Evolutionary conservation across 2,113 vertebrate species (phyloP).

Genomic region (Baryphthengus martii): DNA sequence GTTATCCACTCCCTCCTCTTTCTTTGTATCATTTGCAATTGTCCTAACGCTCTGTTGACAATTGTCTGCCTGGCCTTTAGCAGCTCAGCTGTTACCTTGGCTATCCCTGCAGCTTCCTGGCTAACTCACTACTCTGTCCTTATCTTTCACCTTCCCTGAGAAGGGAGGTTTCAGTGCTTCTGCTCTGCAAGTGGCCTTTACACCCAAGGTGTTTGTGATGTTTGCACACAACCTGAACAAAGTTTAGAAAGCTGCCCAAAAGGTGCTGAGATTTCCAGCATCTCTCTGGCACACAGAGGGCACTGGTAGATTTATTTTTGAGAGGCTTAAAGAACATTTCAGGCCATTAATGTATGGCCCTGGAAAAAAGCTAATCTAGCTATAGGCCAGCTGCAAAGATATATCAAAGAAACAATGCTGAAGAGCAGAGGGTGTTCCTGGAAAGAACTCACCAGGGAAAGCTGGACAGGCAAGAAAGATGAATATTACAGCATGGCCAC

Average conservation of each 20-base stretch:
- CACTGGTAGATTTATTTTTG: background rate
- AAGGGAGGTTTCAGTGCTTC: background rate
- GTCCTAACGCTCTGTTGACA: background rate
- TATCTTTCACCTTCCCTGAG: background rate
- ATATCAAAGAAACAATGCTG: background rate
- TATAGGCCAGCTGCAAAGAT: background rate
- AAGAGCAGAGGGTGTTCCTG: background rate
- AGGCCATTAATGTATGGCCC: background rate
- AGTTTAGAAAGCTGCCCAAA: background rate
- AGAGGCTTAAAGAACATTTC: background rate
- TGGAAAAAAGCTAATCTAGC: background rate
- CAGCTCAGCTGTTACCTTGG: background rate
- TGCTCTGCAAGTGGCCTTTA: background rate
- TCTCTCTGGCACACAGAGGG: background rate
- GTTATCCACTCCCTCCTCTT: background rate
- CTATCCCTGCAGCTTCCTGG: background rate
- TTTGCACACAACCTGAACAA: background rate
- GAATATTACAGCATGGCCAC: background rate
- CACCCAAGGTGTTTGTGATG: accelerated
- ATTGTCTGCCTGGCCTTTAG: background rate
- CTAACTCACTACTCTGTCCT: background rate
- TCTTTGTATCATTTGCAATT: background rate
- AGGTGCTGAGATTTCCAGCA: background rate
- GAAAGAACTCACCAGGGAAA: background rate
- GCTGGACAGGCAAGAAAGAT: background rate